Evolutionary conservation across 2,888 invertebrate species (phyloP), one percentile per base, ranked within the genome.

Genomic region (Leucania comma): DNA sequence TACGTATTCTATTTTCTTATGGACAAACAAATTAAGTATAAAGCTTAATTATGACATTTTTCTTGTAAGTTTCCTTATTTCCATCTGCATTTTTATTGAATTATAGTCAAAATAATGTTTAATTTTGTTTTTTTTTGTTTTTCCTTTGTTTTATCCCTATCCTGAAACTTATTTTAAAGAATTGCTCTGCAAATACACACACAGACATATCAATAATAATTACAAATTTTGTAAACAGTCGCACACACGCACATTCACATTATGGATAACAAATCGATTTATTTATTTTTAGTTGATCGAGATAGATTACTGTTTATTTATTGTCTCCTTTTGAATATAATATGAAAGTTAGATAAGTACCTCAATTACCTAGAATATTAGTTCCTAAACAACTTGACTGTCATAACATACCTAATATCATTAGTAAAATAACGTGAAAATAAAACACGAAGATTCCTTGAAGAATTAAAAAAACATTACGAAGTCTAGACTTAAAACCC

Each of bases 71-170:
- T 95, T 94, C 91, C 93, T 95, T 94, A 94, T 95, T 95, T 95
- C 94, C 95, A 95, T 95, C 95, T 94, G 95, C 96, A 96, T 96
- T 96, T 95, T 95, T 96, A 94, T 94, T 95, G 95, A 95, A 96
- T 94, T 96, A 96, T 95, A 96, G 95, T 95, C 95, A 96, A 95
- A 95, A 94, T 96, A 85, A 95, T 95, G 95, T 95, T 95, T 92
- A 87, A 87, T 78, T 89, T 88, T 88, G 90, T 84, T 91, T 93
- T 92, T 93, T 91, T 91, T 82, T 90, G 90, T 87, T 85, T 78
- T 80, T 81, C 84, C 84, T 72, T 24, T 62, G 26, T 22, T 62
- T 62, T 59, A 38, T 42, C 54, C 58, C 50, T 56, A 26, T 42
- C 53, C 59, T 53, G 17, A 14, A 8, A 26, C 0, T 22, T 12